Evolutionary conservation across 2,797 vertebrate species (phyloP).

Genomic region (Argyrosomus regius): DNA sequence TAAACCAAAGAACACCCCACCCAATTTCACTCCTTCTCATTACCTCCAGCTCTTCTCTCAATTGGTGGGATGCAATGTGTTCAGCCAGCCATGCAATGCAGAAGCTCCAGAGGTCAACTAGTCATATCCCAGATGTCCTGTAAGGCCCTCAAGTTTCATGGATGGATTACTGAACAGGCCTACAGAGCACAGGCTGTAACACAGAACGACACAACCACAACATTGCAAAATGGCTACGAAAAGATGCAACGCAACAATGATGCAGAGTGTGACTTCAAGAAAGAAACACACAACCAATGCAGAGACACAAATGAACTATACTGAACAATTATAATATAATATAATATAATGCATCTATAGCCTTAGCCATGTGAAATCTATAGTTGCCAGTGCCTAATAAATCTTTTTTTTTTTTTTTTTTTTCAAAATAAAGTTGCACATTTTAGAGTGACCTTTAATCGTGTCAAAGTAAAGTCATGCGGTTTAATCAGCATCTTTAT

Average conservation of each 20-base stretch:
- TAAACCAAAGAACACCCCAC: conserved; percentile 17
- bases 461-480: too few species aligned
- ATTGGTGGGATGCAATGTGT: conserved; percentile 43
- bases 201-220: too few species aligned
- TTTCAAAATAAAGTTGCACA: too few species aligned
- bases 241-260: not conserved
- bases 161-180: not conserved
- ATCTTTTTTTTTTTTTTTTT: too few species aligned
- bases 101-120: conserved; percentile 49
- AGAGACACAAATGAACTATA: not conserved
- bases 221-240: not conserved
- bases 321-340: too few species aligned
- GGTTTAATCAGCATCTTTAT: too few species aligned
- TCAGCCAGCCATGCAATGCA: conserved; percentile 35
- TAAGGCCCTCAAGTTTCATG: not conserved
- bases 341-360: too few species aligned
- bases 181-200: not conserved
- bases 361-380: too few species aligned
- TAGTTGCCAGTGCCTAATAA: too few species aligned
- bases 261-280: not conserved
- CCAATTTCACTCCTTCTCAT: conserved; percentile 13
- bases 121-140: conserved; percentile 38
- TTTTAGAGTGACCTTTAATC: too few species aligned
- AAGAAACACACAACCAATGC: not conserved
- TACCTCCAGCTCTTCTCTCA: conserved; percentile 9